phyloP scores from a whole-genome alignment of 2,888 invertebrate genomes.

The Zeuzera pyrina region DNA sequence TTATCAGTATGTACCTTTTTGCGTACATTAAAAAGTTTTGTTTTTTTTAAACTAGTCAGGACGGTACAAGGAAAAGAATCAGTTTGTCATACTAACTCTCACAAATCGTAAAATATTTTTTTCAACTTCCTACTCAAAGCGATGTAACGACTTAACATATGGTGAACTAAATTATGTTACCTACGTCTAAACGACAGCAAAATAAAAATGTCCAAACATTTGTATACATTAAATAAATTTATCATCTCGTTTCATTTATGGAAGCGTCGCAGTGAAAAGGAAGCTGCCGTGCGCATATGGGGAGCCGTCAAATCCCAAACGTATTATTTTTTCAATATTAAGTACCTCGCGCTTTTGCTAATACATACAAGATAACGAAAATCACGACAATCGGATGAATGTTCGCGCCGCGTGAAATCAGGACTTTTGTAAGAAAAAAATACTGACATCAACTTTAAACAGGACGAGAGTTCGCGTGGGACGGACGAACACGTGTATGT shows the following conservation, averaged over 20 bases:
- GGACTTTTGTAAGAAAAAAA: slow-evolving; percentile 56
- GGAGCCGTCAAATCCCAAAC: slow-evolving; percentile 67
- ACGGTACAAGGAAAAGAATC: slow-evolving; percentile 40
- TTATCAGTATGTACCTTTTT: slow-evolving; percentile 37
- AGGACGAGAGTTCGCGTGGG: slow-evolving; percentile 38
- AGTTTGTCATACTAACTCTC: slow-evolving; percentile 58
- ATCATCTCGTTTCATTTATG: slow-evolving; percentile 65
- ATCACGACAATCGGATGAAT: slow-evolving; percentile 67
- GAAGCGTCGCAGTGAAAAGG: slow-evolving; percentile 51
- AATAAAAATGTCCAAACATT: slow-evolving; percentile 74
- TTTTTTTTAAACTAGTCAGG: slow-evolving; percentile 33
- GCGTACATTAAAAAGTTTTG: slow-evolving; percentile 29
- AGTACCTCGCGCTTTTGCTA: slow-evolving; percentile 55
- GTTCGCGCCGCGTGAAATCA: slow-evolving; percentile 72
- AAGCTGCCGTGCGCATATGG: slow-evolving; percentile 67
- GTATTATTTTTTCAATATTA: slow-evolving; percentile 71
- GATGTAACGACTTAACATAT: slow-evolving; percentile 62
- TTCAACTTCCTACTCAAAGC: slow-evolving; percentile 62
- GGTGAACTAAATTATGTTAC: slow-evolving; percentile 71
- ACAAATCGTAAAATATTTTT: slow-evolving; percentile 67
- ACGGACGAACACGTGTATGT: slow-evolving; percentile 61
- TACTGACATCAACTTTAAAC: slow-evolving; percentile 35
- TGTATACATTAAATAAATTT: slow-evolving; percentile 73
- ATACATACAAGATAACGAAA: slow-evolving; percentile 68
- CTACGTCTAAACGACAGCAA: slow-evolving; percentile 67